Percentiles rank a stretch among this genome's conserved stretches.
Evolutionary conservation across 2,797 vertebrate genomes (phyloP).

Genomic region (Diglossa cyanea): DNA sequence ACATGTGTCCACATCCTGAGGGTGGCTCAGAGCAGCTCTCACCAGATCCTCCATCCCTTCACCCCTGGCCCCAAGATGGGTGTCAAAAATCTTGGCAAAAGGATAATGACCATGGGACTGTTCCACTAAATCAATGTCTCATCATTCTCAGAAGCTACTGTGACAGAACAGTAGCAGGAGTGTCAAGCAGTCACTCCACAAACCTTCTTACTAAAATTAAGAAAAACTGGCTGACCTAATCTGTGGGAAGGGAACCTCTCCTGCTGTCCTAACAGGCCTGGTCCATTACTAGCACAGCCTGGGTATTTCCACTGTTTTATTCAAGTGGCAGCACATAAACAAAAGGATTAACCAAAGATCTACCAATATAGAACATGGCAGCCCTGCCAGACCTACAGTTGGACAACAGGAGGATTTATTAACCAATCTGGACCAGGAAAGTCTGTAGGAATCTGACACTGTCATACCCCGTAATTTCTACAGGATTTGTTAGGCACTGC

Average conservation of each 20-base stretch:
- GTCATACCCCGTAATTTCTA: background rate
- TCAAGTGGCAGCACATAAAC: background rate
- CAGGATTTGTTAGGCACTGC: background rate
- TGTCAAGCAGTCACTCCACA: background rate
- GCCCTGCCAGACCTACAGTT: background rate
- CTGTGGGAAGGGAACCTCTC: background rate
- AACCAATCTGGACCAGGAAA: background rate
- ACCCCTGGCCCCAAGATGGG: background rate
- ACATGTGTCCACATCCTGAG: accelerated
- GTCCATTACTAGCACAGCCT: background rate
- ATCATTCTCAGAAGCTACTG: background rate
- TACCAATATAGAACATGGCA: accelerated
- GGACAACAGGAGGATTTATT: background rate
- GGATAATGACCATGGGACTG: background rate
- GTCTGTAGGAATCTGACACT: background rate
- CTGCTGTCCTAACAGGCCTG: background rate
- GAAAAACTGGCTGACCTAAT: background rate
- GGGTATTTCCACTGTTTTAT: background rate
- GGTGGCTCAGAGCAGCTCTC: background rate
- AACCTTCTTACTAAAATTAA: background rate
- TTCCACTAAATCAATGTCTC: background rate
- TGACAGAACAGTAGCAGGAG: background rate
- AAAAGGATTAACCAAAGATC: background rate
- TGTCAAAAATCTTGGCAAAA: background rate
- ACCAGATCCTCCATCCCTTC: background rate